Conservation (phyloP, 2,888 invertebrate genomes). For the Megalurothrips usitatus region DNA sequence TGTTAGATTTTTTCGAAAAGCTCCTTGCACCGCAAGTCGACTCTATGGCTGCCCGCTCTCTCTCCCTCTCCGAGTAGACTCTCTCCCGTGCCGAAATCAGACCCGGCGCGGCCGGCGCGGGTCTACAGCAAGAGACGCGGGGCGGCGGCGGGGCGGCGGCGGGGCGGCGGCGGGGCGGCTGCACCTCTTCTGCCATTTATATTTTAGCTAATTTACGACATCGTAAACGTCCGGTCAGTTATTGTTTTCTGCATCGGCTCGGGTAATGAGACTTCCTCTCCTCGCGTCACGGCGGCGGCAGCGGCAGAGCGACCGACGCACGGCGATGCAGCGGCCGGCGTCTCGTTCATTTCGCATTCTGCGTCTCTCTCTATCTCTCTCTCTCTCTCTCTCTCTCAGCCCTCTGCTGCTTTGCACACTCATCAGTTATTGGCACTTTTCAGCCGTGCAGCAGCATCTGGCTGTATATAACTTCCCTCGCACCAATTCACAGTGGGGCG, state of each 20-base stretch:
- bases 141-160: background rate
- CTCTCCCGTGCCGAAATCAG: too few relatives aligned
- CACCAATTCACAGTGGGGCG: too few relatives aligned
- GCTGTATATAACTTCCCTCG: too few relatives aligned
- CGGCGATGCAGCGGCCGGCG: conserved; percentile 28
- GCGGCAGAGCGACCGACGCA: background rate
- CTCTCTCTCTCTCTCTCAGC: conserved; percentile 30
- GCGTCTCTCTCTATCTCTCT: conserved; percentile 29
- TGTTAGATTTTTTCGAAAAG: too few relatives aligned
- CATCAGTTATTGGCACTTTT: too few relatives aligned
- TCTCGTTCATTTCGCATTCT: conserved; percentile 32
- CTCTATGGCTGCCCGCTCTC: too few relatives aligned
- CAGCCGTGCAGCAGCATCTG: too few relatives aligned
- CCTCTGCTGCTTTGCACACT: too few relatives aligned
- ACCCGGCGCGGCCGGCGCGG: too few relatives aligned
- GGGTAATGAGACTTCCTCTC: conserved; percentile 7
- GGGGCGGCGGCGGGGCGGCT: background rate
- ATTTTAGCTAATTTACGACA: conserved; percentile 16
- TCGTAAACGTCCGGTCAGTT: conserved; percentile 20
- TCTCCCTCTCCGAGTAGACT: too few relatives aligned
- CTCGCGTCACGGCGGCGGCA: conserved; percentile 12
- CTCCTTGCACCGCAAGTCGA: too few relatives aligned
- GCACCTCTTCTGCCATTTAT: conserved; percentile 1
- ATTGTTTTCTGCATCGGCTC: conserved; percentile 19
- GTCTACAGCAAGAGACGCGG: background rate